These are phyloP conservation scores for Dromaius novaehollandiae DNA, from an alignment of 2,113 vertebrate species.

Conservation along the genomic window DNA sequence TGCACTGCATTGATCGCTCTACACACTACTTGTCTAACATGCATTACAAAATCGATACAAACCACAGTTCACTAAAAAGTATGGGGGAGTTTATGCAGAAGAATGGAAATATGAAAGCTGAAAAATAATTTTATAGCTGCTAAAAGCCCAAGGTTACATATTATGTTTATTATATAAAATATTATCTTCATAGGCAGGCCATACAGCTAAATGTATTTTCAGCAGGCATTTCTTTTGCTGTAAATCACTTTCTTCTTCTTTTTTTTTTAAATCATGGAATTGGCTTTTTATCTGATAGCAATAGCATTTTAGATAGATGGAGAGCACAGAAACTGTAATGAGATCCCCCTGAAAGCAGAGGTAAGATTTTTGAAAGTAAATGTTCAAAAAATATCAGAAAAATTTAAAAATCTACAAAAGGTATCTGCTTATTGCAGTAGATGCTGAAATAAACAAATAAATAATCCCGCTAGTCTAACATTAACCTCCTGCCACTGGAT, in stretches of 20 bases:
- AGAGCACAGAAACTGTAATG: background rate
- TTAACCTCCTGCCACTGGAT: constrained; percentile 91
- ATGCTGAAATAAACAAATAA: constrained; percentile 12
- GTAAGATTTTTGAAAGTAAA: background rate
- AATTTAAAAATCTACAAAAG: constrained; percentile 16
- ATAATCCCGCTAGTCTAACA: constrained; percentile 33
- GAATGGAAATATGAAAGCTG: constrained; percentile 28
- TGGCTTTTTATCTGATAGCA: background rate
- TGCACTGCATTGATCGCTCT: constrained; percentile 22
- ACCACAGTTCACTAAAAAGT: background rate
- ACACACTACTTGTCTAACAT: constrained; percentile 11
- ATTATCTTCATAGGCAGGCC: background rate
- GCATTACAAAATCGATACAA: constrained; percentile 36
- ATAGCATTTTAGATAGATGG: background rate
- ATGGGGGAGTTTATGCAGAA: background rate
- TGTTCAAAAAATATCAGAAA: background rate
- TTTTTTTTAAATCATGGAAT: background rate
- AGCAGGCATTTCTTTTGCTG: background rate
- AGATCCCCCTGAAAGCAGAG: background rate
- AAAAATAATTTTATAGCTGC: background rate
- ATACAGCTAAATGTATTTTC: background rate
- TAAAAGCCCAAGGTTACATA: background rate
- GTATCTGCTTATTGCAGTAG: background rate
- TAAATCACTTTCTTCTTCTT: background rate
- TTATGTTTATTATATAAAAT: background rate